phyloP scores from a whole-genome alignment of 2,797 vertebrate genomes.

The Ctenopoma kingsleyae region DNA sequence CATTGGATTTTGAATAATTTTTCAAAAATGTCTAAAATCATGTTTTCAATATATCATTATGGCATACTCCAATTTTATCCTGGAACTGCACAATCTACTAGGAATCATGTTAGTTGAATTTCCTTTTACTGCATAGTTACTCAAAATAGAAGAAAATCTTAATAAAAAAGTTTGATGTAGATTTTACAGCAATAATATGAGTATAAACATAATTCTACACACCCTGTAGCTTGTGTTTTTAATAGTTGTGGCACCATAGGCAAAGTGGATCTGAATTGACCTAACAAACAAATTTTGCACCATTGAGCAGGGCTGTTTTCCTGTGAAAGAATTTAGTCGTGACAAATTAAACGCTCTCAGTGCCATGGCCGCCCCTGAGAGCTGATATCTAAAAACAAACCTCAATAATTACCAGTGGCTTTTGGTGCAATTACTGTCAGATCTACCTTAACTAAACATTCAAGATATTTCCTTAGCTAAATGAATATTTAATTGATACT shows the following conservation, averaged over 20 bases:
- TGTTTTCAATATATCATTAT: too few relatives aligned
- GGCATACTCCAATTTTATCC: too few relatives aligned
- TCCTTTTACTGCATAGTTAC: too few relatives aligned
- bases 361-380: neutral
- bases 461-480: neutral
- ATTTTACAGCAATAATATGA: neutral
- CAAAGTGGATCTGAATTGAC: neutral
- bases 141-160: too few relatives aligned
- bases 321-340: neutral
- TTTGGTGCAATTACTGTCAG: neutral
- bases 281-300: neutral
- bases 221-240: neutral
- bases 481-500: neutral
- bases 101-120: too few relatives aligned
- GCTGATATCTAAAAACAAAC: conserved; percentile 4
- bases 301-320: neutral
- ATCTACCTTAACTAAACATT: neutral
- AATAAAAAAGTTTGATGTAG: neutral
- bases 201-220: neutral
- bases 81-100: too few relatives aligned
- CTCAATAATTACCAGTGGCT: conserved; percentile 6
- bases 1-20: too few relatives aligned
- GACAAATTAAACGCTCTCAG: conserved; percentile 3
- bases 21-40: too few relatives aligned
- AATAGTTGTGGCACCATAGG: neutral